Percentiles rank a stretch among this genome's conserved stretches.
phyloP scores from a whole-genome alignment of 2,888 invertebrate species.

The Drosophila prolongata region DNA sequence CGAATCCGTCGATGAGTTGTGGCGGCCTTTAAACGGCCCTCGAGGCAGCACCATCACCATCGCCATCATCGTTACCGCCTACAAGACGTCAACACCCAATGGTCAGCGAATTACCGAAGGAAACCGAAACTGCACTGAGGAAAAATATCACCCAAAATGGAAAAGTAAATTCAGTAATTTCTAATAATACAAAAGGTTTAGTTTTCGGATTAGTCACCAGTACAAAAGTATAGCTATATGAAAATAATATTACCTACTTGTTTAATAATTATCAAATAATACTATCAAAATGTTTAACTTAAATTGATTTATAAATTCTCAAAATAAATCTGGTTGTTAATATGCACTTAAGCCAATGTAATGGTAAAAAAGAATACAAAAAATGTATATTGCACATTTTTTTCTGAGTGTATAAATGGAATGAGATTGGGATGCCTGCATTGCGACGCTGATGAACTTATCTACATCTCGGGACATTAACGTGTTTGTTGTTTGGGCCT shows the following conservation, averaged over 20 bases:
- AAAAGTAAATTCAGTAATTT: too few relatives aligned
- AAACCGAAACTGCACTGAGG: neutral
- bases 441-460: constrained; percentile 63
- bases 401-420: neutral
- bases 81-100: constrained; percentile 73
- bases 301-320: too few relatives aligned
- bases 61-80: constrained; percentile 56
- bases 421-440: constrained; percentile 9
- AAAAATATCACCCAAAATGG: neutral
- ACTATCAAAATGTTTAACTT: too few relatives aligned
- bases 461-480: constrained; percentile 71
- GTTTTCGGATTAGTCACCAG: too few relatives aligned
- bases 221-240: neutral
- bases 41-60: constrained; percentile 50
- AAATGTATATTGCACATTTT: neutral
- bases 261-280: too few relatives aligned
- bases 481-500: constrained; percentile 47
- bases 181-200: too few relatives aligned
- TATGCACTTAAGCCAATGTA: too few relatives aligned
- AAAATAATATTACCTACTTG: too few relatives aligned
- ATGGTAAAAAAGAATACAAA: too few relatives aligned
- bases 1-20: constrained; percentile 77
- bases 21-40: constrained; percentile 72
- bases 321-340: too few relatives aligned
- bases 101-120: constrained; percentile 9